These are phyloP conservation scores for Todiramphus chloris DNA, from an alignment of 2,113 vertebrate genomes.

Conservation along the genomic window DNA sequence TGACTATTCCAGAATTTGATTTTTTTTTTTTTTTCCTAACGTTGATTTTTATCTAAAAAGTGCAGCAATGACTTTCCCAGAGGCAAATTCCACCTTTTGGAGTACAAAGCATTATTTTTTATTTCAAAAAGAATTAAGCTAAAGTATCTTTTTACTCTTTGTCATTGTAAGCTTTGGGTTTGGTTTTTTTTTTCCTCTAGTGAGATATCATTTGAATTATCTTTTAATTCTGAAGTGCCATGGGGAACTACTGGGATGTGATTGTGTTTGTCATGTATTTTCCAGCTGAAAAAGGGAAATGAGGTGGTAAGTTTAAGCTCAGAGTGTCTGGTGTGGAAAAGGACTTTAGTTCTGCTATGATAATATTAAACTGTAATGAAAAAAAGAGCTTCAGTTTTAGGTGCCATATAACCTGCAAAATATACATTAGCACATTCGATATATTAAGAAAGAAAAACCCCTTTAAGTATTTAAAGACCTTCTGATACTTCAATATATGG, in stretches of 20 bases:
- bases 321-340: neutral
- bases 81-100: slow-evolving; percentile 59
- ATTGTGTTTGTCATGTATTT: neutral
- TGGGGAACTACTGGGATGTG: neutral
- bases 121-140: slow-evolving; percentile 37
- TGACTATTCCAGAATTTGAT: neutral
- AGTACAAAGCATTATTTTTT: slow-evolving; percentile 46
- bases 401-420: neutral
- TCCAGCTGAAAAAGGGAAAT: neutral
- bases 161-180: neutral
- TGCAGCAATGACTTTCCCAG: slow-evolving; percentile 62
- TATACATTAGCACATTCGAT: neutral
- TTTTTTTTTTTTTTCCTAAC: neutral
- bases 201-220: slow-evolving; percentile 42
- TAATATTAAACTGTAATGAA: neutral
- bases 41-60: slow-evolving; percentile 54
- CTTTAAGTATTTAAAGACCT: neutral
- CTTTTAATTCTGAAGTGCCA: slow-evolving; percentile 61
- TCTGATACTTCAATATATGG: neutral
- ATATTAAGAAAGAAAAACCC: neutral
- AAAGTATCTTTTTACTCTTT: slow-evolving; percentile 48
- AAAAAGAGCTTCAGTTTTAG: neutral
- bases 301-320: neutral
- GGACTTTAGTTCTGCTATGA: neutral
- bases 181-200: neutral